Evolutionary conservation across 1,140 invertebrate species (phyloP).

Genomic region (Sinonovacula constricta): DNA sequence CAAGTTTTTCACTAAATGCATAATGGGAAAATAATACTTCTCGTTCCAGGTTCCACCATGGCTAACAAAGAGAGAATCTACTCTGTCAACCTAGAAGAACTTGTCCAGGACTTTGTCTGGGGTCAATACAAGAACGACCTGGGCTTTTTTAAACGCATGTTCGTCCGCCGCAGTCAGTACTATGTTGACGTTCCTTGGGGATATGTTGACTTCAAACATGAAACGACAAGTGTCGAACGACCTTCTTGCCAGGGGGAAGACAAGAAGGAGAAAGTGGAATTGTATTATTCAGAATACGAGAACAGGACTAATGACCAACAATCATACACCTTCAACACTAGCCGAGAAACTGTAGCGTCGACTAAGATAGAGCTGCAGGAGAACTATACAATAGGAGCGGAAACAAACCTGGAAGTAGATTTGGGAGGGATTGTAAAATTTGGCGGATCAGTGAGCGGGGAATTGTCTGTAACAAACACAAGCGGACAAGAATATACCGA

Average conservation of each 20-base stretch:
- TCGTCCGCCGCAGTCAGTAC: slow-evolving; percentile 6
- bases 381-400: slow-evolving; percentile 45
- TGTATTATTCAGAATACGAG: slow-evolving; percentile 46
- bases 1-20: no score
- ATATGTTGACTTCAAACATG: slow-evolving; percentile 43
- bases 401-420: slow-evolving; percentile 41
- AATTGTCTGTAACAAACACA: slow-evolving; percentile 40
- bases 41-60: no score
- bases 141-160: slow-evolving; percentile 7
- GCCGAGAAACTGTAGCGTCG: slow-evolving; percentile 24
- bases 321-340: slow-evolving; percentile 34
- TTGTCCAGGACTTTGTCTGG: slow-evolving; percentile 34
- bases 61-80: slow-evolving; percentile 19
- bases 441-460: slow-evolving; percentile 15
- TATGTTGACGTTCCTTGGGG: slow-evolving; percentile 50
- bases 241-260: background rate
- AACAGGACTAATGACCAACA: slow-evolving; percentile 27
- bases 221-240: background rate
- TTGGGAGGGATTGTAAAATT: slow-evolving; percentile 35
- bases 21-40: no score
- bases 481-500: slow-evolving; percentile 30
- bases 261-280: slow-evolving; percentile 6
- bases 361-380: slow-evolving; percentile 46
- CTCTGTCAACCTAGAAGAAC: slow-evolving; percentile 30
- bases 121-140: background rate